A percentile compares a stretch with the other conserved stretches of the same genome.
Conservation (phyloP, 2,797 vertebrate genomes). For the Spinus olivaceus region DNA sequence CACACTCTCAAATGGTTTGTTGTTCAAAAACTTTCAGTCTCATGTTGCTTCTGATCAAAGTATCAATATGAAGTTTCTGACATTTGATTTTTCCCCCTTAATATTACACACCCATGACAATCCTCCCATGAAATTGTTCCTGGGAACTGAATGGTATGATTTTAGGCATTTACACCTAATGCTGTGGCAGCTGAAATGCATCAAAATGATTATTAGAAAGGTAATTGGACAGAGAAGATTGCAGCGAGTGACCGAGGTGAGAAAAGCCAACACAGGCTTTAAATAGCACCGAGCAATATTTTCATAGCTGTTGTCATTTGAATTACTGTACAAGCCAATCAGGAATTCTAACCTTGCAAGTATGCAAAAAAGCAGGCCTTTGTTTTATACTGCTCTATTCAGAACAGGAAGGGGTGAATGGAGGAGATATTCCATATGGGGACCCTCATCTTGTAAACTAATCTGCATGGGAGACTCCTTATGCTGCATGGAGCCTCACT, state of each 20-base stretch:
- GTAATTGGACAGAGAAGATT: not conserved
- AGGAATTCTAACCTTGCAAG: not conserved
- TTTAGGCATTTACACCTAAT: not conserved
- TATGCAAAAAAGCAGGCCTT: not conserved
- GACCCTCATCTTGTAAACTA: conserved; percentile 38
- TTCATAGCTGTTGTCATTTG: not conserved
- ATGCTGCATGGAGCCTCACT: conserved; percentile 23
- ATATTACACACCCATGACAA: not conserved
- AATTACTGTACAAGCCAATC: not conserved
- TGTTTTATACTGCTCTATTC: not conserved
- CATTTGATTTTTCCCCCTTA: not conserved
- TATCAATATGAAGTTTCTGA: conserved; percentile 61
- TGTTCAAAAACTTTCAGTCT: conserved; percentile 75
- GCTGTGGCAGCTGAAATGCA: not conserved
- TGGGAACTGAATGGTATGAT: not conserved
- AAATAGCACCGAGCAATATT: not conserved
- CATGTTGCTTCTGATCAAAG: conserved; percentile 70
- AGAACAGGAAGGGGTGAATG: conserved; percentile 13
- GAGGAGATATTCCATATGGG: conserved; percentile 41
- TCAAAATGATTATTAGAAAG: not conserved
- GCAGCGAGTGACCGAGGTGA: not conserved
- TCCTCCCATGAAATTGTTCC: not conserved
- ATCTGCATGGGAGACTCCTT: conserved; percentile 48
- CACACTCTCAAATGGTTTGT: conserved; percentile 79
- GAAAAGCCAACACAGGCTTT: not conserved